Percentiles rank a stretch among this genome's conserved stretches.
Evolutionary conservation across 1,140 invertebrate genomes (phyloP).

Genomic region (Bombus picipes): DNA sequence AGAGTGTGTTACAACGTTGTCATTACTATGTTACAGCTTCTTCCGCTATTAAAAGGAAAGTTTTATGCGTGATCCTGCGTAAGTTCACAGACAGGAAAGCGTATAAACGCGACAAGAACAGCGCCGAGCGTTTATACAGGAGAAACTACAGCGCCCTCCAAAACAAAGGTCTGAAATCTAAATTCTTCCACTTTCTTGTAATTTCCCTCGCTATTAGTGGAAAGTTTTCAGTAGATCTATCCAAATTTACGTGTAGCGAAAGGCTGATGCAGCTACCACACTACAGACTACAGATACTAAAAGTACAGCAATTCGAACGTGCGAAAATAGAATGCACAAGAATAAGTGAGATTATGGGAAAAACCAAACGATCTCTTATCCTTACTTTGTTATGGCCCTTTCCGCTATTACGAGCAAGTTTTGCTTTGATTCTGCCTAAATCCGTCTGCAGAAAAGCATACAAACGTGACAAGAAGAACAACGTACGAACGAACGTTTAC

Average conservation of each 20-base stretch:
- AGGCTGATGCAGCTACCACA: neutral
- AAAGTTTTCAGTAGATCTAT: neutral
- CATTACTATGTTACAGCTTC: neutral
- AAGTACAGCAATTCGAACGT: neutral
- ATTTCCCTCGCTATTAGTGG: no score
- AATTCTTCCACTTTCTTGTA: neutral
- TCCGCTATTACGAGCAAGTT: neutral
- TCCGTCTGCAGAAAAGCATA: constrained; percentile 2
- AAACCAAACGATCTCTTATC: neutral
- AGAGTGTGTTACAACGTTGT: constrained; percentile 2
- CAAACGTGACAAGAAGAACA: neutral
- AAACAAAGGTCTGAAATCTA: neutral
- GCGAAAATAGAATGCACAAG: neutral
- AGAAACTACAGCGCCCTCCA: neutral
- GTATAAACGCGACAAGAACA: neutral
- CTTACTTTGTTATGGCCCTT: neutral
- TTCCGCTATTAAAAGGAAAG: constrained; percentile 6
- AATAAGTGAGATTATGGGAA: neutral
- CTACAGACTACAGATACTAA: no score
- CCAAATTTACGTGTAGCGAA: neutral
- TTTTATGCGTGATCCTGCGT: neutral
- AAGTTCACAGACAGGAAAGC: neutral
- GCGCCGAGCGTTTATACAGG: neutral
- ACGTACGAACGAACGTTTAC: neutral
- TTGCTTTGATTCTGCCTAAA: constrained; percentile 1